Percentiles rank a stretch among this genome's conserved stretches.
These are phyloP conservation scores for Pseudochaenichthys georgianus DNA, from an alignment of 2,797 vertebrate genomes.

Conservation along the genomic window DNA sequence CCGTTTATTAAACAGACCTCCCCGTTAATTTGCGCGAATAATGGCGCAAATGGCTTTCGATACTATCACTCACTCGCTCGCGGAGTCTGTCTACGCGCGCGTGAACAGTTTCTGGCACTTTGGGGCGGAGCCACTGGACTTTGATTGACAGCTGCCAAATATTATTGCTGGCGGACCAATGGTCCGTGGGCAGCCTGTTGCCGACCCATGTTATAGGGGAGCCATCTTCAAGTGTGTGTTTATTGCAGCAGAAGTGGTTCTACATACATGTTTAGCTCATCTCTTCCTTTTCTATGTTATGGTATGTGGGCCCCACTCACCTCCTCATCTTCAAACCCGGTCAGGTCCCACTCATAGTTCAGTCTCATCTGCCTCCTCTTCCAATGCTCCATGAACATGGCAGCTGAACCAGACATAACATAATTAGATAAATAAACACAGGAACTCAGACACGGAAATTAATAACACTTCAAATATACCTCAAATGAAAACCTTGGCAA, in stretches of 20 bases:
- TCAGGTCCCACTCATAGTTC: conserved; percentile 98
- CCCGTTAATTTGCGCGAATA: no score
- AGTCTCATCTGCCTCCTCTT: conserved; percentile 98
- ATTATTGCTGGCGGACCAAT: no score
- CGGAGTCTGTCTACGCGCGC: no score
- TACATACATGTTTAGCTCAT: background rate
- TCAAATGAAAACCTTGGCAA: background rate
- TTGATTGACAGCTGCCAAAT: no score
- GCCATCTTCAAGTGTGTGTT: background rate
- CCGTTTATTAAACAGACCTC: no score
- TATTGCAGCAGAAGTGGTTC: background rate
- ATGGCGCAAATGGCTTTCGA: no score
- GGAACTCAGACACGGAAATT: background rate
- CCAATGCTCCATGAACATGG: conserved; percentile 99
- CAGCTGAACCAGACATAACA: conserved; percentile 82
- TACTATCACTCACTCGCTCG: no score
- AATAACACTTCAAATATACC: background rate
- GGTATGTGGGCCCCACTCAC: conserved; percentile 77
- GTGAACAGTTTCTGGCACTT: no score
- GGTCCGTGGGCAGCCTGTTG: no score
- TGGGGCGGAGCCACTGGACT: no score
- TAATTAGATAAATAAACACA: conserved; percentile 3
- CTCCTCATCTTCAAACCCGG: conserved; percentile 98
- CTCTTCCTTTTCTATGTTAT: background rate
- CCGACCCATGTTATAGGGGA: no score